Evolutionary conservation across 1,140 invertebrate genomes (phyloP), one percentile per base, ranked within the genome.

Genomic region (Drusus annulatus): DNA sequence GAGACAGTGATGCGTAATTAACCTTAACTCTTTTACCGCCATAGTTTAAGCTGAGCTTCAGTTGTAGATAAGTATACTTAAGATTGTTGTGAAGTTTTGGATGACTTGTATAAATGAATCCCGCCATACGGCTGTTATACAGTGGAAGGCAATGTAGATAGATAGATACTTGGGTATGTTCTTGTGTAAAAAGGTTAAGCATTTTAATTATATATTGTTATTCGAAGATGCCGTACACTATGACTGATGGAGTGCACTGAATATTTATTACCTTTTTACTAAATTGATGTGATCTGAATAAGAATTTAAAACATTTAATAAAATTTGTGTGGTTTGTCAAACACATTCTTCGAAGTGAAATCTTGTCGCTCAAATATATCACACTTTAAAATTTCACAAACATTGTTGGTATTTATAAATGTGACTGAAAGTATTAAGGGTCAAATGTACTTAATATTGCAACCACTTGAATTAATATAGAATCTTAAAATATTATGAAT

Each of bases 1-100:
- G 89, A 71, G 92, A 93, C 84, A 93, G 92, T 86, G 92, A 93
- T 84, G 91, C 92, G 31, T 92, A 84, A 85, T 79, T 56, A 68
- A 77, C 50, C 28, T 65, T 77, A 65, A 36, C 45, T 65, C 36
- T 31, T 51, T n/a, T 51, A 74, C 52, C 71, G 45, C 52, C 51
- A 58, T 74, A 74, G 71, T 74, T n/a, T 74, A 56, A 74, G 52
- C 21, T 56, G 52, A 74, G 71, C 71, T 56, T 74, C 52, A 56
- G 19, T 56, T 23, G 71, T 56, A 58, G 28, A 74, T 54, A 74
- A 50, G 54, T 23, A 50, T 71, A 51, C 68, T 31, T 65, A 25
- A 65, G 17, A 56, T 74, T 15, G 15, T 56, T 54, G 36, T 36
- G 71, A 52, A 74, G 93, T 50, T 45, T 74, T 25, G 52, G 21